These are phyloP conservation scores for Phymastichus coffea DNA, from an alignment of 1,140 invertebrate species.

Conservation along the genomic window DNA sequence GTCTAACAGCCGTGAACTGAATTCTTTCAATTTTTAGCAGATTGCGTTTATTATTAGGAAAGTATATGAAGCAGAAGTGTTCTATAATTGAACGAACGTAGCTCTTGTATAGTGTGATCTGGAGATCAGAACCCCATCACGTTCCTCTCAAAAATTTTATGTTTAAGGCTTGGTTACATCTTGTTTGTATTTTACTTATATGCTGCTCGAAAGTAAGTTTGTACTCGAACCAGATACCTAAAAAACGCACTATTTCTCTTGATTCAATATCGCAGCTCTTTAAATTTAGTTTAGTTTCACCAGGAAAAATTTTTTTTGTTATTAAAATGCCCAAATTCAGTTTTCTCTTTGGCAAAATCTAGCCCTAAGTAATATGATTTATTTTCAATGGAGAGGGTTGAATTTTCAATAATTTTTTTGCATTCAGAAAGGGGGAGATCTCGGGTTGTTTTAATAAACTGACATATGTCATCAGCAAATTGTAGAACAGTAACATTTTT, in stretches of 20 bases:
- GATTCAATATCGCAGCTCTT: not conserved
- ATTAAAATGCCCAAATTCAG: constrained; percentile 14
- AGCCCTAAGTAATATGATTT: constrained; percentile 1
- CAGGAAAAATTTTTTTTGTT: constrained; percentile 6
- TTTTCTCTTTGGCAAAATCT: not conserved
- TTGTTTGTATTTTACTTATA: not conserved
- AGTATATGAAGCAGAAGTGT: too few relatives aligned
- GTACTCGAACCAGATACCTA: constrained; percentile 16
- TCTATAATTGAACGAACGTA: too few relatives aligned
- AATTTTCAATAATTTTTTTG: constrained; percentile 6
- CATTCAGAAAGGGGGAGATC: too few relatives aligned
- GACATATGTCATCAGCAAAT: not conserved
- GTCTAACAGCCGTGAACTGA: too few relatives aligned
- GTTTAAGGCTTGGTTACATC: not conserved
- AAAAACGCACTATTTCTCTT: not conserved
- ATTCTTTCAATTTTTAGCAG: too few relatives aligned
- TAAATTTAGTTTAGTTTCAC: constrained; percentile 1
- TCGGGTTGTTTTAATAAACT: not conserved
- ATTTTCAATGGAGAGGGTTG: not conserved
- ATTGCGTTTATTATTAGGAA: too few relatives aligned
- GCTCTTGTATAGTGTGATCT: too few relatives aligned
- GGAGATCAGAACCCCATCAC: too few relatives aligned
- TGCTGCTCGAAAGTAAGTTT: constrained; percentile 10
- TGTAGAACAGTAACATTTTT: not conserved
- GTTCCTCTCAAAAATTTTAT: too few relatives aligned